A percentile compares a stretch with the other conserved stretches of the same genome.
phyloP scores from a whole-genome alignment of 2,113 vertebrate genomes.

The Hemicordylus capensis region DNA sequence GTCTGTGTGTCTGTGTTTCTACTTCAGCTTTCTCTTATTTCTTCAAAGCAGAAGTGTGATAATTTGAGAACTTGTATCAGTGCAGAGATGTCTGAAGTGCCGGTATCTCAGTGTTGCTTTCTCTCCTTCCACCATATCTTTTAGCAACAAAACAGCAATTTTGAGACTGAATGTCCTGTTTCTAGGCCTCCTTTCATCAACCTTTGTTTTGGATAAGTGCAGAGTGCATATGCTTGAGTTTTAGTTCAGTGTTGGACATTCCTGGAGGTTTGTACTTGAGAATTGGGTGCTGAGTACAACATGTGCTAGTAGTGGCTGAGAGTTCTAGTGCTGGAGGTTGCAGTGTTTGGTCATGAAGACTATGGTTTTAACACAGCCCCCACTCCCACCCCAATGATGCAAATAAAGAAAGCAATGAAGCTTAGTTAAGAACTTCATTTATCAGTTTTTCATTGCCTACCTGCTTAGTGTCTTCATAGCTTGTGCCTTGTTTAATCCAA shows the following conservation, averaged over 20 bases:
- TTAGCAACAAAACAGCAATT: neutral
- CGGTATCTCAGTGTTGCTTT: neutral
- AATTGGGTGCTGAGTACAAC: neutral
- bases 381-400: neutral
- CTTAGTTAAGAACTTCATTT: neutral
- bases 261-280: neutral
- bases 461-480: neutral
- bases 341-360: neutral
- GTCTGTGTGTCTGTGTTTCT: neutral
- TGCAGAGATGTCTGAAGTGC: neutral
- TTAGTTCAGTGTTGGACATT: neutral
- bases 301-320: neutral
- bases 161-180: neutral
- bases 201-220: neutral
- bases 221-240: neutral
- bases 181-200: neutral
- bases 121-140: neutral
- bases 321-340: neutral
- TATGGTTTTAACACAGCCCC: no score
- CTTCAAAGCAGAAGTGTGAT: neutral
- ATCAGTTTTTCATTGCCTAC: neutral
- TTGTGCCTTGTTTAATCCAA: neutral
- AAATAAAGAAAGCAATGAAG: neutral
- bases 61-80: neutral
- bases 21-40: neutral